Evolutionary conservation across 2,888 invertebrate species (phyloP).

Genomic region (Acleris literana): DNA sequence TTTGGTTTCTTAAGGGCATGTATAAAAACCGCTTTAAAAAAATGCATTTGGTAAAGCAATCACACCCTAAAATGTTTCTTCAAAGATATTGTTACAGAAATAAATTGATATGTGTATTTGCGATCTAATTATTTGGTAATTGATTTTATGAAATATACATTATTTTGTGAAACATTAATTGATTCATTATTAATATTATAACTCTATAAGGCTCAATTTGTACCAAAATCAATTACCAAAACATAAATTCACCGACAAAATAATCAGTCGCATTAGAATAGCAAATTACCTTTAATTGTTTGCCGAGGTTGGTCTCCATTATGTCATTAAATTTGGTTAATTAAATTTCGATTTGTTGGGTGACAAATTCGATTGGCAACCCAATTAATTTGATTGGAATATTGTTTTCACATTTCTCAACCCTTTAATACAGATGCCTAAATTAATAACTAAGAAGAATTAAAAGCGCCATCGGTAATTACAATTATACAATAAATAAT

Average conservation of each 20-base stretch:
- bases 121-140: no score
- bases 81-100: no score
- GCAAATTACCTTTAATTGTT: slow-evolving; percentile 19
- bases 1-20: no score
- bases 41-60: no score
- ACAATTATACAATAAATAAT: neutral
- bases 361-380: neutral
- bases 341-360: no score
- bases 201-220: no score
- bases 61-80: no score
- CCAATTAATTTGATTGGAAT: neutral
- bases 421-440: neutral
- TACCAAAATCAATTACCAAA: slow-evolving; percentile 10
- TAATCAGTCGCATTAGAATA: slow-evolving; percentile 15
- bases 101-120: no score
- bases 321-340: slow-evolving; percentile 5
- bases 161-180: no score
- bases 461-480: neutral
- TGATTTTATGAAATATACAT: no score
- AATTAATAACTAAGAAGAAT: neutral
- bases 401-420: slow-evolving; percentile 3
- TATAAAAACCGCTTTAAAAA: no score
- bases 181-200: no score
- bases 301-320: slow-evolving; percentile 8
- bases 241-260: slow-evolving; percentile 19